Conservation (phyloP, 2,888 invertebrate genomes). For the Iselma pallidipennis region DNA sequence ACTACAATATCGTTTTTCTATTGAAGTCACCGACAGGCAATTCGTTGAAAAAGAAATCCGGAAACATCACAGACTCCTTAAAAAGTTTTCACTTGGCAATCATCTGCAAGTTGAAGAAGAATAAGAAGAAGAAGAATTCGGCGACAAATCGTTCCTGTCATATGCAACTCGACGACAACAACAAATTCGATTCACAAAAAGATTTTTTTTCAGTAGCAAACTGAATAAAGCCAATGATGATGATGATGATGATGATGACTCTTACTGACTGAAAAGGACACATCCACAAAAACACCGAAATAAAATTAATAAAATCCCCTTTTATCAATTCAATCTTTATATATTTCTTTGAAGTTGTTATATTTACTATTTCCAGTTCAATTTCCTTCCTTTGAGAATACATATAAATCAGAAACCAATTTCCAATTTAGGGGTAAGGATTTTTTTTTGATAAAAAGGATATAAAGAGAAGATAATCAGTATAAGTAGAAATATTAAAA, state of each 20-base stretch:
- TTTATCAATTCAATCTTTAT: too few species aligned
- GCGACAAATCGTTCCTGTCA: conserved; percentile 35
- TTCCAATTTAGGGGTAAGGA: too few species aligned
- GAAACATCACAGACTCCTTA: conserved; percentile 20
- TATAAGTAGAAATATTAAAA: too few species aligned
- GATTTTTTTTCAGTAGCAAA: not conserved
- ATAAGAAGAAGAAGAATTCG: not conserved
- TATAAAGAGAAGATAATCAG: too few species aligned
- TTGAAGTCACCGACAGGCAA: conserved; percentile 28
- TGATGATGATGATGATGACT: not conserved
- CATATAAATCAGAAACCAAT: too few species aligned
- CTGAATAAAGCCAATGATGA: not conserved
- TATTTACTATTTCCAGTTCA: too few species aligned
- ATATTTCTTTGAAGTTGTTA: too few species aligned
- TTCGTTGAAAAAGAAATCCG: conserved; percentile 20
- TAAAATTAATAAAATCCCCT: too few species aligned
- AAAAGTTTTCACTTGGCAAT: conserved; percentile 34
- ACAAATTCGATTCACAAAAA: not conserved
- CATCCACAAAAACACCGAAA: too few species aligned
- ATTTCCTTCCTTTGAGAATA: too few species aligned
- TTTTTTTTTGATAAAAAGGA: too few species aligned
- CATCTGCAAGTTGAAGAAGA: conserved; percentile 29
- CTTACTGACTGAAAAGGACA: too few species aligned
- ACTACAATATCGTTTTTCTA: conserved; percentile 12
- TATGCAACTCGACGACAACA: conserved; percentile 25